Conservation (phyloP, 2,113 vertebrate species). For the Poeciliopsis occidentalis region DNA sequence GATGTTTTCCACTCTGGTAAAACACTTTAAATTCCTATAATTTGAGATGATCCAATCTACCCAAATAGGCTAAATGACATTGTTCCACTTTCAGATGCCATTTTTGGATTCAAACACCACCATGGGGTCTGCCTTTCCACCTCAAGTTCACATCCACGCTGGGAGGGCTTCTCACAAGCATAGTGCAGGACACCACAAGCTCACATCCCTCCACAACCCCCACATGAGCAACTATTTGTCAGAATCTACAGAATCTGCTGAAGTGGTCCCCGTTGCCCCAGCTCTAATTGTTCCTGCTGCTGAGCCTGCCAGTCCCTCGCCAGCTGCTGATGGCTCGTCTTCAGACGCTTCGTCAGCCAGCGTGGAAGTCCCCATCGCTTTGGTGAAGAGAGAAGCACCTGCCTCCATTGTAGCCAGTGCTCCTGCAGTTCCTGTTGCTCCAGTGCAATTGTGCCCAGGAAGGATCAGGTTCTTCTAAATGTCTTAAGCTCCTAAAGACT, state of each 20-base stretch:
- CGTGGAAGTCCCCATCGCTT: accelerated
- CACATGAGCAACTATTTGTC: constrained; percentile 53
- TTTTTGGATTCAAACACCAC: constrained; percentile 54
- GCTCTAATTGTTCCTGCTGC: too few species aligned
- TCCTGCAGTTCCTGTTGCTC: background rate
- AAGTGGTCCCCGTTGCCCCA: constrained; percentile 39
- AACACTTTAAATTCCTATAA: background rate
- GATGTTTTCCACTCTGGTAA: constrained; percentile 69
- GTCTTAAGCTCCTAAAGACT: constrained; percentile 7
- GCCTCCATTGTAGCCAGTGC: background rate
- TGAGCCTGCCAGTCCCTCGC: background rate
- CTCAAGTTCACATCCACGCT: constrained; percentile 33
- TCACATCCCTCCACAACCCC: constrained; percentile 64
- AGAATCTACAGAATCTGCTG: constrained; percentile 71
- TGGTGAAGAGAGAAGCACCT: constrained; percentile 61
- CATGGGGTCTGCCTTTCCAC: background rate
- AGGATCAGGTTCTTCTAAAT: constrained; percentile 66
- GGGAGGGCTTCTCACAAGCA: constrained; percentile 33
- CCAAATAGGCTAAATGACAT: background rate
- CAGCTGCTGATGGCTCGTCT: background rate
- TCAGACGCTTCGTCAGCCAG: constrained; percentile 18
- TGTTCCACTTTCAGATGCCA: constrained; percentile 37
- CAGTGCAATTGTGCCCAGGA: constrained; percentile 70
- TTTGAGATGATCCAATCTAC: too few species aligned
- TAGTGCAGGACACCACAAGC: constrained; percentile 69